Conservation (phyloP, 2,113 vertebrate genomes). For the Numenius arquata region DNA sequence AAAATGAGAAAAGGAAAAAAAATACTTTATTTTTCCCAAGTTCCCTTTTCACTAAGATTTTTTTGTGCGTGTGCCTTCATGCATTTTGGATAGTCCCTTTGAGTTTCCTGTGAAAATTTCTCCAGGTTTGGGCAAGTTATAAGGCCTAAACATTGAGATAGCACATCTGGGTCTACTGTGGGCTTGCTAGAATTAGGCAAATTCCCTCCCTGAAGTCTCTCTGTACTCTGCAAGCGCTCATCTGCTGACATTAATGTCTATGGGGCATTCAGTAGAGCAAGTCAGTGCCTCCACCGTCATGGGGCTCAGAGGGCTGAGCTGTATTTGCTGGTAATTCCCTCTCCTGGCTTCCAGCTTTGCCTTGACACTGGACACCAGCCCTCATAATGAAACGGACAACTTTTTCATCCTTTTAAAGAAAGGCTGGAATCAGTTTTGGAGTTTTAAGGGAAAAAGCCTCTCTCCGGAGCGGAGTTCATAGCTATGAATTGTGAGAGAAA, state of each 20-base stretch:
- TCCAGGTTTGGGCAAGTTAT: not conserved
- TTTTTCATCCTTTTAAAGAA: not conserved
- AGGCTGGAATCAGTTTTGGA: not conserved
- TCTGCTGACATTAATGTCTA: not conserved
- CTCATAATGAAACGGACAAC: not conserved
- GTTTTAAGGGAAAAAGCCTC: not conserved
- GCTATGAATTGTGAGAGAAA: not conserved
- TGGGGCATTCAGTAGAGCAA: not conserved
- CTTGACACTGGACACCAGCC: not conserved
- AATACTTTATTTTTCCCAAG: not conserved
- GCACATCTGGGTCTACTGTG: not conserved
- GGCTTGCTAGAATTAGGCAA: not conserved
- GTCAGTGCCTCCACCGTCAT: fast-evolving
- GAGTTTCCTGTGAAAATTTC: not conserved
- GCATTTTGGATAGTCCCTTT: not conserved
- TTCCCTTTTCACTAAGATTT: not conserved
- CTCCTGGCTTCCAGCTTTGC: not conserved
- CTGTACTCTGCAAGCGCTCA: not conserved
- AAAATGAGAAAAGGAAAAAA: not conserved
- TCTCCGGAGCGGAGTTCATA: not conserved
- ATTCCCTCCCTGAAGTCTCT: not conserved
- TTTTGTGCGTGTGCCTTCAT: not conserved
- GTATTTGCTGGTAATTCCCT: not conserved
- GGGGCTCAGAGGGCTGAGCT: not conserved
- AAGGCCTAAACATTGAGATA: not conserved